Evolutionary conservation across 2,888 invertebrate species (phyloP).

Genomic region (Cosmia pyralina): DNA sequence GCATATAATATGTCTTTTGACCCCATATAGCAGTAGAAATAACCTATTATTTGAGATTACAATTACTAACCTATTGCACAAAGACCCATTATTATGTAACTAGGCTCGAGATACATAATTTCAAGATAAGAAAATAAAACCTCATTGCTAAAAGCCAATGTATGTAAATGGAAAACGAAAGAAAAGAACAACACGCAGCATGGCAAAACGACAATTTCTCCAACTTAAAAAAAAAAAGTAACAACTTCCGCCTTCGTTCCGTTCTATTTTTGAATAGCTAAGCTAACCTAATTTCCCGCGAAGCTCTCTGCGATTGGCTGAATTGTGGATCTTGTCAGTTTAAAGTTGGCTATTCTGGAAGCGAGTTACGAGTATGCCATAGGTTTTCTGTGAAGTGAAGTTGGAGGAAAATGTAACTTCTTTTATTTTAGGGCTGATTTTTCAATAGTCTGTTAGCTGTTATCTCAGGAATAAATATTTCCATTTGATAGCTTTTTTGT

Average conservation of each 20-base stretch:
- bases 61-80: too few relatives aligned
- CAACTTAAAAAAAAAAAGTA: conserved; percentile 40
- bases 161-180: conserved; percentile 30
- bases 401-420: background rate
- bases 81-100: conserved; percentile 30
- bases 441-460: too few relatives aligned
- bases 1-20: too few relatives aligned
- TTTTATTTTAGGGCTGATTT: background rate
- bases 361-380: background rate
- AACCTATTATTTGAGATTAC: too few relatives aligned
- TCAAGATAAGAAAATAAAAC: conserved; percentile 46
- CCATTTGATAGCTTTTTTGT: too few relatives aligned
- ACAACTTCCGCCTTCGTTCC: conserved; percentile 36
- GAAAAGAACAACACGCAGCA: conserved; percentile 12
- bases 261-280: conserved; percentile 58
- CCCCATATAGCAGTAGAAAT: too few relatives aligned
- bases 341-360: conserved; percentile 20
- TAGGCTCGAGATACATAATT: conserved; percentile 47
- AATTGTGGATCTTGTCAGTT: conserved; percentile 23
- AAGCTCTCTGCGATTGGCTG: conserved; percentile 45
- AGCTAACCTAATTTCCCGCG: conserved; percentile 50
- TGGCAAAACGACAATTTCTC: conserved; percentile 31
- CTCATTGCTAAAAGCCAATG: conserved; percentile 22
- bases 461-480: too few relatives aligned
- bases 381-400: background rate